phyloP scores from a whole-genome alignment of 1,140 invertebrate genomes.

The Microplitis mediator region DNA sequence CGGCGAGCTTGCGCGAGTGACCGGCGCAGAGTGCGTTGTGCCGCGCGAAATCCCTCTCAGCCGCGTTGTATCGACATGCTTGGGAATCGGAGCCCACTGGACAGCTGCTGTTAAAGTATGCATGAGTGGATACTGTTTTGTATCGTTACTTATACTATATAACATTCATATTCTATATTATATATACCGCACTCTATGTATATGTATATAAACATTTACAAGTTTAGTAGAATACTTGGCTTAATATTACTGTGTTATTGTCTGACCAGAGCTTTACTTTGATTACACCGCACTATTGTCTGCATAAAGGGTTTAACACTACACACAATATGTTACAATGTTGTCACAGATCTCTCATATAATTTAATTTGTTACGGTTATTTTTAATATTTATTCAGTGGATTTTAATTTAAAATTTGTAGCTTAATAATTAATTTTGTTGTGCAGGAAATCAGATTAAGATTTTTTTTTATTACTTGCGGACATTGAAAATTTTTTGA shows the following conservation, averaged over 20 bases:
- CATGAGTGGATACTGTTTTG: conserved; percentile 54
- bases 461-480: no score
- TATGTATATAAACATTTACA: neutral
- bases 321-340: neutral
- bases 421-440: no score
- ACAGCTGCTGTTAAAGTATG: conserved; percentile 57
- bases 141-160: conserved; percentile 41
- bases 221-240: no score
- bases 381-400: no score
- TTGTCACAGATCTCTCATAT: neutral
- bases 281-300: no score
- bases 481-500: no score
- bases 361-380: neutral
- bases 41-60: conserved; percentile 24
- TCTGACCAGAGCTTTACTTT: no score
- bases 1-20: neutral
- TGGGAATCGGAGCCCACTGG: conserved; percentile 54
- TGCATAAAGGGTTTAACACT: neutral
- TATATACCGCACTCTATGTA: neutral
- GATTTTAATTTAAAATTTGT: no score
- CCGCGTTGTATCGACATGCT: conserved; percentile 49
- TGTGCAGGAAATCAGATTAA: no score
- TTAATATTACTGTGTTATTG: no score
- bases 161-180: neutral
- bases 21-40: neutral